Conservation (phyloP, 2,113 vertebrate species). For the Rhynchopsitta pachyrhyncha region DNA sequence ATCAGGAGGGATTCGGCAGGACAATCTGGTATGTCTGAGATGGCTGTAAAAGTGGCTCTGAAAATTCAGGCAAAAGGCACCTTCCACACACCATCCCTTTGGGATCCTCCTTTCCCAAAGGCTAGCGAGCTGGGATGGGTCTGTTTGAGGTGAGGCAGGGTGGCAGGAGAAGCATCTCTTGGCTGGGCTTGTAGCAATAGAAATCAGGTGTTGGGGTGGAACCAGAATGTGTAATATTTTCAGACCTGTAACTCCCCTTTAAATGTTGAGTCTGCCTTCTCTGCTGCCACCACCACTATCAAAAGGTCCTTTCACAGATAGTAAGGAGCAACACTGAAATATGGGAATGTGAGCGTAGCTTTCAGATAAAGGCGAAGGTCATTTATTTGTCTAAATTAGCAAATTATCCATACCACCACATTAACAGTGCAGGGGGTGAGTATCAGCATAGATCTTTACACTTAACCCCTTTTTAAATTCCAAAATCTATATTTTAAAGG, state of each 20-base stretch:
- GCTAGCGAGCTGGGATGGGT: fast-evolving
- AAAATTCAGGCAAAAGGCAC: background rate
- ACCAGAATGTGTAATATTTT: fast-evolving
- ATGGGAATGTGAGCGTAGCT: background rate
- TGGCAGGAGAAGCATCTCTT: background rate
- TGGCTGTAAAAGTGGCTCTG: fast-evolving
- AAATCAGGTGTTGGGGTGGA: background rate
- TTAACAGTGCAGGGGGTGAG: background rate
- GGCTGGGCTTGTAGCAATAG: background rate
- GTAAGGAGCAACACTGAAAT: background rate
- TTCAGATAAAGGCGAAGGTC: background rate
- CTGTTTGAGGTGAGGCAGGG: background rate
- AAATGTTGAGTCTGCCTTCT: background rate
- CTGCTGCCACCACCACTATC: too few species aligned
- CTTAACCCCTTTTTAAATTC: background rate
- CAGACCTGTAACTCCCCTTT: background rate
- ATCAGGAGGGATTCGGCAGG: background rate
- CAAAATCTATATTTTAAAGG: background rate
- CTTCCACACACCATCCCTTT: too few species aligned
- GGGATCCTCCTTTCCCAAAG: background rate
- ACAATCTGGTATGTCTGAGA: fast-evolving
- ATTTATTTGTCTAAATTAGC: background rate
- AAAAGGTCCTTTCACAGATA: background rate
- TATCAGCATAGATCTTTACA: background rate
- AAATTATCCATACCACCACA: background rate